Evolutionary conservation across 2,888 invertebrate species (phyloP).

Genomic region (Polyommatus icarus): DNA sequence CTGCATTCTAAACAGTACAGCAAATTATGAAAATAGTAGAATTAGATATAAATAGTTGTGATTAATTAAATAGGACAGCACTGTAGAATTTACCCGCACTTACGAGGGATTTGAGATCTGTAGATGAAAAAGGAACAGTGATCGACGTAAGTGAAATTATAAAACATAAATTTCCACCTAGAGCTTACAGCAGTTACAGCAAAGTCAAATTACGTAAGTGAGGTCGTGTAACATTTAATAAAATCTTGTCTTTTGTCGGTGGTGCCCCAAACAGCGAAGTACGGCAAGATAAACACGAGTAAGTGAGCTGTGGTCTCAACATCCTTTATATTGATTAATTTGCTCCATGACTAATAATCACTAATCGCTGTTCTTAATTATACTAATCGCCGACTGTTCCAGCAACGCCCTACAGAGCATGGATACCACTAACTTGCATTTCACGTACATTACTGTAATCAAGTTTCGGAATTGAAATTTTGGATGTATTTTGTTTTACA

Average conservation of each 20-base stretch:
- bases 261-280: constrained; percentile 79
- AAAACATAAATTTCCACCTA: not conserved
- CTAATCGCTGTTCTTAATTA: constrained; percentile 71
- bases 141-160: not conserved
- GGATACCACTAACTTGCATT: constrained; percentile 62
- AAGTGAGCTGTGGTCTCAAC: constrained; percentile 81
- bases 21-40: constrained; percentile 15
- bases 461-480: constrained; percentile 36
- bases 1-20: not conserved
- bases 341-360: constrained; percentile 71
- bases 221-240: constrained; percentile 54
- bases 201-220: constrained; percentile 28
- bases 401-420: constrained; percentile 58
- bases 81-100: constrained; percentile 27
- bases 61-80: not conserved
- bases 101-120: constrained; percentile 6
- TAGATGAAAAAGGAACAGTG: not conserved
- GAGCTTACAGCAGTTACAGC: not conserved
- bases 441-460: constrained; percentile 34
- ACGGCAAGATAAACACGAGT: constrained; percentile 75
- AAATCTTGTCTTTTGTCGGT: constrained; percentile 79
- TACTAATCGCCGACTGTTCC: constrained; percentile 69
- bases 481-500: constrained; percentile 51
- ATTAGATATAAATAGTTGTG: constrained; percentile 24
- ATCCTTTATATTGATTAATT: constrained; percentile 69